Evolutionary conservation across 2,113 vertebrate species (phyloP).

Genomic region (Trichomycterus rosablanca): DNA sequence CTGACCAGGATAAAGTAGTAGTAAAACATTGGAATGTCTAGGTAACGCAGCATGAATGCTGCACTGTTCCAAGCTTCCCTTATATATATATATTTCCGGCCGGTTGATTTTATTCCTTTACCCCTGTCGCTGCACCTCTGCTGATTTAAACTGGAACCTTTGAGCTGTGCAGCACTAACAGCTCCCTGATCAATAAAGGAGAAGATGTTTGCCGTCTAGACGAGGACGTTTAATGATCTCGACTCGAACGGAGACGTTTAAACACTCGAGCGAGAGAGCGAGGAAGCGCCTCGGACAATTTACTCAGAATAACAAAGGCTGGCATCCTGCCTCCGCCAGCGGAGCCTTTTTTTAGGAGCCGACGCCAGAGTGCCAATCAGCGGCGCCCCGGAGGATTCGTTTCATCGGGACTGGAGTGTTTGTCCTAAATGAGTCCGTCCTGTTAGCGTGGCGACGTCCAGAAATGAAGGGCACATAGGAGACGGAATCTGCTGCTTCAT

Average conservation of each 20-base stretch:
- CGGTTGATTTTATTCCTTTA: neutral
- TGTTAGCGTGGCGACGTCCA: too few species aligned
- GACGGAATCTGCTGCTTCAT: too few species aligned
- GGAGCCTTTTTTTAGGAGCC: slow-evolving; percentile 40
- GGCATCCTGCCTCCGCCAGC: slow-evolving; percentile 53
- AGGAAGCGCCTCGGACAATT: slow-evolving; percentile 55
- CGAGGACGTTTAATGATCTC: slow-evolving; percentile 49
- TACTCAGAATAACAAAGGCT: slow-evolving; percentile 57
- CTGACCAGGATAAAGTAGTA: too few species aligned
- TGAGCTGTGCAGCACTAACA: slow-evolving; percentile 19
- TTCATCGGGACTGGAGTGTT: slow-evolving; percentile 5
- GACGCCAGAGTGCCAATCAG: slow-evolving; percentile 51
- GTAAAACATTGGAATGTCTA: too few species aligned
- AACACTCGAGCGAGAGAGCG: slow-evolving; percentile 33
- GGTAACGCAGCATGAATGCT: too few species aligned
- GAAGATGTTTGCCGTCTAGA: slow-evolving; percentile 41
- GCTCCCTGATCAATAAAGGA: slow-evolving; percentile 36
- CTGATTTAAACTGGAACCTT: slow-evolving; percentile 1
- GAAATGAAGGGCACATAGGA: too few species aligned
- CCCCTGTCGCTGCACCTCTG: neutral
- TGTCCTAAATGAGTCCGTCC: slow-evolving; percentile 18
- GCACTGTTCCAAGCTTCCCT: too few species aligned
- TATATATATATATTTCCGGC: too few species aligned
- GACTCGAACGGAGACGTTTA: slow-evolving; percentile 31
- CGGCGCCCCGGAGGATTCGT: slow-evolving; percentile 10